A percentile compares a stretch with the other conserved stretches of the same genome.
phyloP scores from a whole-genome alignment of 2,797 vertebrate genomes.

The Pterois miles region DNA sequence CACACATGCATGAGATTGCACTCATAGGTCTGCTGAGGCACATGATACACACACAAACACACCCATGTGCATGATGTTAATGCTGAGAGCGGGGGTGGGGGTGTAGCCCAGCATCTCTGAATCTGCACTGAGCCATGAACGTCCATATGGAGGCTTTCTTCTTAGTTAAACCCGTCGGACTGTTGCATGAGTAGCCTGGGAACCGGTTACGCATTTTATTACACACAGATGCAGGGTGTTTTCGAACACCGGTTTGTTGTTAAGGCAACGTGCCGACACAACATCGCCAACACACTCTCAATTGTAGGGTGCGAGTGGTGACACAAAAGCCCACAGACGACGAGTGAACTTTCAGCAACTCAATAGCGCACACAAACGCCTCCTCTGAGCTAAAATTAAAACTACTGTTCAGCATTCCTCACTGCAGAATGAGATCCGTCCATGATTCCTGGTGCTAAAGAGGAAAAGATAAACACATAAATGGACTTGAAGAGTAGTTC shows the following conservation, averaged over 20 bases:
- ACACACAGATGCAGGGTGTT: constrained; percentile 44
- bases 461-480: constrained; percentile 4
- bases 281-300: constrained; percentile 10
- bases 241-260: constrained; percentile 38
- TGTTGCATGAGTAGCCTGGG: constrained; percentile 26
- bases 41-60: constrained; percentile 6
- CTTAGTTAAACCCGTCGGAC: constrained; percentile 28
- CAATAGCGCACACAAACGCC: not conserved
- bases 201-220: constrained; percentile 28
- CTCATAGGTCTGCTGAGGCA: not conserved
- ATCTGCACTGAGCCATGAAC: constrained; percentile 53
- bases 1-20: constrained; percentile 16
- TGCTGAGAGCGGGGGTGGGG: not conserved
- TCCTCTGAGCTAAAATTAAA: constrained; percentile 43
- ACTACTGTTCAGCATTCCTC: constrained; percentile 34
- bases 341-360: constrained; percentile 9
- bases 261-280: constrained; percentile 39
- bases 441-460: not conserved
- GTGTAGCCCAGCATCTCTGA: constrained; percentile 13
- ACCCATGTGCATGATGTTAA: constrained; percentile 1
- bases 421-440: not conserved
- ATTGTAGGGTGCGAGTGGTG: constrained; percentile 32
- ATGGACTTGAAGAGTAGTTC: constrained; percentile 4
- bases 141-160: constrained; percentile 57
- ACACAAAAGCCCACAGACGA: constrained; percentile 25